Conservation (phyloP, 2,888 invertebrate genomes). For the Hemaris fuciformis region DNA sequence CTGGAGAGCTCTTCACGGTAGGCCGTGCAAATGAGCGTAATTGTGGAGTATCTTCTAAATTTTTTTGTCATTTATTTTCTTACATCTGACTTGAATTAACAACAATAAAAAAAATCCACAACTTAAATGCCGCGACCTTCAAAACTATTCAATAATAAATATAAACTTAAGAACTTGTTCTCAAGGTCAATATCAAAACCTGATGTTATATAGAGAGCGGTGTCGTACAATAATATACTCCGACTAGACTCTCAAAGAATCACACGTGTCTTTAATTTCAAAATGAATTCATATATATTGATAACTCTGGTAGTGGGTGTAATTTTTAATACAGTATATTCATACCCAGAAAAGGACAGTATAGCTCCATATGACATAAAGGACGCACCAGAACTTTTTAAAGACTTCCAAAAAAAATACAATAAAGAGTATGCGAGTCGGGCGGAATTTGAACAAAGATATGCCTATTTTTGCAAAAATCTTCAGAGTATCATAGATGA, state of each 20-base stretch:
- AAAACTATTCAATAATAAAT: neutral
- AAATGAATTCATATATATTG: neutral
- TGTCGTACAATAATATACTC: neutral
- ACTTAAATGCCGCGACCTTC: too few species aligned
- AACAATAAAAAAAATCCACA: too few species aligned
- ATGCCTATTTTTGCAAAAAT: constrained; percentile 45
- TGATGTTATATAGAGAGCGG: neutral
- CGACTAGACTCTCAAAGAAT: neutral
- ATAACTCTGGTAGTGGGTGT: neutral
- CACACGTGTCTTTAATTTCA: constrained; percentile 4
- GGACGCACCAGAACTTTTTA: constrained; percentile 49
- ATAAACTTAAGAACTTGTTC: constrained; percentile 2
- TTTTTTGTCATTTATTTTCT: too few species aligned
- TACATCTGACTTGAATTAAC: too few species aligned
- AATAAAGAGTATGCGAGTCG: constrained; percentile 48
- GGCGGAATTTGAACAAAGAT: constrained; percentile 45
- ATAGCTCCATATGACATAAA: constrained; percentile 55
- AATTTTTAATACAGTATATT: neutral
- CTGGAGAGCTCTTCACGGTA: too few species aligned
- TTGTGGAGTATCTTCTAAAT: too few species aligned
- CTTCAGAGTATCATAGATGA: constrained; percentile 53
- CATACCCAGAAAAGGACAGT: too few species aligned
- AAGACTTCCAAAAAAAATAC: constrained; percentile 45
- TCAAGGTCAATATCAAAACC: neutral
- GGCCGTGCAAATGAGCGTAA: too few species aligned